These are phyloP conservation scores for Ursus arctos DNA, from an alignment of 2,113 vertebrate species.

Conservation along the genomic window DNA sequence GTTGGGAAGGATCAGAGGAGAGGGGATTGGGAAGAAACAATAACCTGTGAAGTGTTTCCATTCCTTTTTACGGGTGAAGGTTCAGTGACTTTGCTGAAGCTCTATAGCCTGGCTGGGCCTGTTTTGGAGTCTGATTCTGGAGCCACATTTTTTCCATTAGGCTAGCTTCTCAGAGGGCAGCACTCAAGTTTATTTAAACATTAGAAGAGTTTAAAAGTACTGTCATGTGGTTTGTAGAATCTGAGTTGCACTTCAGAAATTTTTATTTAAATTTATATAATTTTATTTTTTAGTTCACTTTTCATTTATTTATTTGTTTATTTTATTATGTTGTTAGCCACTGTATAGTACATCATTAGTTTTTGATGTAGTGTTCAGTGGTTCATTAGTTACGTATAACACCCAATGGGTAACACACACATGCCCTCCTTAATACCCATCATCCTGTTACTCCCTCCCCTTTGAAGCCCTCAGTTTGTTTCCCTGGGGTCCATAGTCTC, in stretches of 20 bases:
- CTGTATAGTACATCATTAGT: no score
- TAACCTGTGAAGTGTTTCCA: background rate
- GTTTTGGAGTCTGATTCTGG: background rate
- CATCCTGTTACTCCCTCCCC: no score
- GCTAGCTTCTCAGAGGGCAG: background rate
- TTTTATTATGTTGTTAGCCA: no score
- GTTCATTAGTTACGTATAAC: no score
- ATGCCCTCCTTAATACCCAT: no score
- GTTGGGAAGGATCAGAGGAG: background rate
- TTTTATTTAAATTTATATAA: slow-evolving; percentile 9
- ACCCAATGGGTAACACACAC: no score
- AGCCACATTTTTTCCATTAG: background rate
- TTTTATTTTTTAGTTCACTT: background rate
- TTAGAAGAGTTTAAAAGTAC: background rate
- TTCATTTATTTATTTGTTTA: no score
- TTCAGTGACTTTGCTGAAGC: background rate
- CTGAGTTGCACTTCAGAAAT: background rate
- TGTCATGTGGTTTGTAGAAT: background rate
- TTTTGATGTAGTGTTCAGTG: no score
- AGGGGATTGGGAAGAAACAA: background rate
- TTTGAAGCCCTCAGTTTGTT: no score
- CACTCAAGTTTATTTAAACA: background rate
- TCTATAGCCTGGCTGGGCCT: background rate
- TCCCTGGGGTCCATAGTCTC: no score
- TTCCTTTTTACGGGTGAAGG: background rate